A percentile compares a stretch with the other conserved stretches of the same genome.
phyloP scores from a whole-genome alignment of 2,797 vertebrate genomes.

The Nannoperca australis region DNA sequence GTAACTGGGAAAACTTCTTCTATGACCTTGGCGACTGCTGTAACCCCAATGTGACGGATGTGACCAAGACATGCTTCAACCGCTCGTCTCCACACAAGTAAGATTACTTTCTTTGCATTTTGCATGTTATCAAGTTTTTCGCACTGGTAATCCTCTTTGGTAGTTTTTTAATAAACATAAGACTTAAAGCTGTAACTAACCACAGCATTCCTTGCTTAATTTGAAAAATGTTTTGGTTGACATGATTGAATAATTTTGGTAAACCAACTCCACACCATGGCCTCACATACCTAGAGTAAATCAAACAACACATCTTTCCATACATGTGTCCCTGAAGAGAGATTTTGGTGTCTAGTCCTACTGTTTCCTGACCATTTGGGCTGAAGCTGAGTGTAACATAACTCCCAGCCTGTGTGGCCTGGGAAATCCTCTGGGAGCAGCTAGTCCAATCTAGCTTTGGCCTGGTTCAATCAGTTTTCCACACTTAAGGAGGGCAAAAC shows the following conservation, averaged over 20 bases:
- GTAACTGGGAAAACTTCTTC: conserved; percentile 93
- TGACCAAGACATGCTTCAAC: conserved; percentile 98
- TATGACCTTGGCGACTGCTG: conserved; percentile 97
- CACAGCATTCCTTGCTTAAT: conserved; percentile 48
- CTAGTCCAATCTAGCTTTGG: conserved; percentile 77
- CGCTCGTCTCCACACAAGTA: conserved; percentile 96
- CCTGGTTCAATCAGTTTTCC: conserved; percentile 78
- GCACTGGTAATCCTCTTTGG: conserved; percentile 28
- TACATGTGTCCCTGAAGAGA: conserved; percentile 59
- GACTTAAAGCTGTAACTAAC: conserved; percentile 31
- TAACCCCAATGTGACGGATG: conserved; percentile 94
- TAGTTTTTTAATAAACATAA: conserved; percentile 33
- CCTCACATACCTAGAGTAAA: conserved; percentile 59
- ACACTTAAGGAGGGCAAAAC: conserved; percentile 75
- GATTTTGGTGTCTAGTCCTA: conserved; percentile 67
- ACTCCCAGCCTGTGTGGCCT: conserved; percentile 77
- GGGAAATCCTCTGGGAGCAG: conserved; percentile 73
- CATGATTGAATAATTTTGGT: conserved; percentile 53
- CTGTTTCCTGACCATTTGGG: conserved; percentile 73
- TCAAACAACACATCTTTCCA: conserved; percentile 69
- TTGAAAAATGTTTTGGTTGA: conserved; percentile 47
- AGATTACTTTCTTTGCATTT: conserved; percentile 55
- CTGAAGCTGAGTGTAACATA: conserved; percentile 73
- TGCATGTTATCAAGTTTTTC: conserved; percentile 26
- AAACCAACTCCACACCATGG: conserved; percentile 49